Evolutionary conservation across 2,113 vertebrate genomes (phyloP).

Genomic region (Steatornis caripensis): DNA sequence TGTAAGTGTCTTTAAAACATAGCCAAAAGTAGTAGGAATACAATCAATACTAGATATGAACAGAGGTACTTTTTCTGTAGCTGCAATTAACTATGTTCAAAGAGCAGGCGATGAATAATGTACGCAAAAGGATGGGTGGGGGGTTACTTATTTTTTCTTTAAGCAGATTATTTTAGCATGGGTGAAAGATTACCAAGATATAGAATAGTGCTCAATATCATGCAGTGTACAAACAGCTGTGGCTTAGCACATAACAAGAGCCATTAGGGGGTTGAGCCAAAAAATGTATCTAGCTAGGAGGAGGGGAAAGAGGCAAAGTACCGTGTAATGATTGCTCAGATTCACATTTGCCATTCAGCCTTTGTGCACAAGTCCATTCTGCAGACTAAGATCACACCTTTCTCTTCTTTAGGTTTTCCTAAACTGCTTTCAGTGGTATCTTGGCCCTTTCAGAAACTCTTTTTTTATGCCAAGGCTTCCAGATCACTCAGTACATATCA

Average conservation of each 20-base stretch:
- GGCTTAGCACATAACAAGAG: conserved; percentile 30
- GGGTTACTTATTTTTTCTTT: conserved; percentile 39
- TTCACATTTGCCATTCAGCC: conserved; percentile 11
- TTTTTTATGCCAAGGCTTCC: background rate
- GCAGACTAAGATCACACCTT: background rate
- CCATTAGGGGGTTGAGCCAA: conserved; percentile 35
- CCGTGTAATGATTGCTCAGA: background rate
- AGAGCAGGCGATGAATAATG: conserved; percentile 48
- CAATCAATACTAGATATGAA: conserved; percentile 50
- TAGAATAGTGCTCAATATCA: conserved; percentile 45
- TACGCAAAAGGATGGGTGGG: background rate
- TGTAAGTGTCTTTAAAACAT: background rate
- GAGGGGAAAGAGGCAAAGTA: background rate
- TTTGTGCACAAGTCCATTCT: background rate
- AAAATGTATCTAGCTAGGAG: conserved; percentile 31
- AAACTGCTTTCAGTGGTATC: background rate
- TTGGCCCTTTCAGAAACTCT: background rate
- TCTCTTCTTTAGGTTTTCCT: background rate
- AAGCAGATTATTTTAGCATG: conserved; percentile 49
- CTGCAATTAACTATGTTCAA: conserved; percentile 56
- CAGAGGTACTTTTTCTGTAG: conserved; percentile 35
- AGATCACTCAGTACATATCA: background rate
- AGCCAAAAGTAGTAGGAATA: conserved; percentile 14
- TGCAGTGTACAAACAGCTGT: conserved; percentile 43
- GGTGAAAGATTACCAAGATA: conserved; percentile 18